Evolutionary conservation across 53 echinoderm and acorn worm species (phyloP), one percentile per base, ranked within the genome.

Genomic region (Holothuria scabra): DNA sequence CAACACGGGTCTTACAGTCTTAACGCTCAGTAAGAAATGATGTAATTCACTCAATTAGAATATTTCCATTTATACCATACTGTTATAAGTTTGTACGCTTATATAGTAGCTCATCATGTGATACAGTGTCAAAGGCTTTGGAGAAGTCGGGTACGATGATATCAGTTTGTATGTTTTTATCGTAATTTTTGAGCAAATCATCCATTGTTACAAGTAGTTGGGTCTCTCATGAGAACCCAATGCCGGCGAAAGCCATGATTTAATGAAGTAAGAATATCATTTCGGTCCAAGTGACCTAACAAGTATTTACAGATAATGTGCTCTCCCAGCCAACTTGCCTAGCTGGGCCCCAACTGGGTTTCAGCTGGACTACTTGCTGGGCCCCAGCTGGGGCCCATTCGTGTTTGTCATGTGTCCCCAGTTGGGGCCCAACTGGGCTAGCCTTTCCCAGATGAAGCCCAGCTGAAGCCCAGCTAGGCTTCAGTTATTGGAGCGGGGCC

Each of bases 81-180:
- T 80, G 61, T 87, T 82, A 74, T 86, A 85, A 28, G 70, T 28
- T 5, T 65, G 16, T 26, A 72, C n/a, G 64, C 35, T 90, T 85
- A 46, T 84, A 55, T 2, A 85, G 81, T 8, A 89, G 65, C 28
- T 81, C 37, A n/a, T n/a, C n/a, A n/a, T n/a, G n/a, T n/a, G n/a
- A n/a, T n/a, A n/a, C n/a, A n/a, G n/a, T n/a, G n/a, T 68, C 63
- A 67, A 87, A 81, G 12, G 87, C 87, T 69, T 87, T 83, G 56
- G 3, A 52, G 57, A 79, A 79, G 67, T 66, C 86, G 22, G 66
- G 66, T 13, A 86, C 60, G 33, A 86, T 78, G 76, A 78, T 41
- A n/a, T n/a, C n/a, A n/a, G n/a, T n/a, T n/a, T n/a, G n/a, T n/a
- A n/a, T n/a, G n/a, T n/a, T n/a, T n/a, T 21, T 86, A 76, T 59